A percentile compares a stretch with the other conserved stretches of the same genome.
Conservation (phyloP, 2,888 invertebrate species). For the Aelia acuminata region DNA sequence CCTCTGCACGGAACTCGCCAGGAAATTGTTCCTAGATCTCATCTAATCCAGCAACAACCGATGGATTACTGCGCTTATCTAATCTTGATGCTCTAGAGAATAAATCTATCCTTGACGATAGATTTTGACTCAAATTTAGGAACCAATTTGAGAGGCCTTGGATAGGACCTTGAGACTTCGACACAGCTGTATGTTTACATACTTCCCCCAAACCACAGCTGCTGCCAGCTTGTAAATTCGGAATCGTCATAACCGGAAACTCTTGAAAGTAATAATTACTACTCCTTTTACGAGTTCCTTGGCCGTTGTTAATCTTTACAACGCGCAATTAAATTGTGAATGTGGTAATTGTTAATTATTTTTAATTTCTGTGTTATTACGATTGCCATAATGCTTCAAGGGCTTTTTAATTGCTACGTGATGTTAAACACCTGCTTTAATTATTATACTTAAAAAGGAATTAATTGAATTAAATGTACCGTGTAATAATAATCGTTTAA, state of each 20-base stretch:
- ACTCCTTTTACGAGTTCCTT: not conserved
- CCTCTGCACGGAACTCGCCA: not conserved
- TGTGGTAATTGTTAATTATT: not conserved
- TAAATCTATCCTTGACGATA: not conserved
- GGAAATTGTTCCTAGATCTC: conserved; percentile 34
- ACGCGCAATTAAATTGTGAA: not conserved
- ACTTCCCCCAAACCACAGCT: not conserved
- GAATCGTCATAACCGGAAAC: not conserved
- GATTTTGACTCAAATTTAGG: no score
- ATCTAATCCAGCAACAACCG: conserved; percentile 4
- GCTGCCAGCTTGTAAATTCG: not conserved
- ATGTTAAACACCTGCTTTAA: not conserved
- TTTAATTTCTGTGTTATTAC: not conserved
- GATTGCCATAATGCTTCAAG: not conserved
- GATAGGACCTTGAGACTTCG: not conserved
- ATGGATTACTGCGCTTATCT: not conserved
- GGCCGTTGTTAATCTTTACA: not conserved
- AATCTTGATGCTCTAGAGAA: not conserved
- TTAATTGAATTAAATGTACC: not conserved
- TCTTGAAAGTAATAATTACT: not conserved
- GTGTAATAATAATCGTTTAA: not conserved
- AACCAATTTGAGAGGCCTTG: not conserved
- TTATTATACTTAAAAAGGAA: not conserved
- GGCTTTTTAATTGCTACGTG: not conserved
- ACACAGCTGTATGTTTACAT: not conserved